Evolutionary conservation across 2,797 vertebrate genomes (phyloP), one percentile per base, ranked within the genome.

Genomic region (Ficedula albicollis): DNA sequence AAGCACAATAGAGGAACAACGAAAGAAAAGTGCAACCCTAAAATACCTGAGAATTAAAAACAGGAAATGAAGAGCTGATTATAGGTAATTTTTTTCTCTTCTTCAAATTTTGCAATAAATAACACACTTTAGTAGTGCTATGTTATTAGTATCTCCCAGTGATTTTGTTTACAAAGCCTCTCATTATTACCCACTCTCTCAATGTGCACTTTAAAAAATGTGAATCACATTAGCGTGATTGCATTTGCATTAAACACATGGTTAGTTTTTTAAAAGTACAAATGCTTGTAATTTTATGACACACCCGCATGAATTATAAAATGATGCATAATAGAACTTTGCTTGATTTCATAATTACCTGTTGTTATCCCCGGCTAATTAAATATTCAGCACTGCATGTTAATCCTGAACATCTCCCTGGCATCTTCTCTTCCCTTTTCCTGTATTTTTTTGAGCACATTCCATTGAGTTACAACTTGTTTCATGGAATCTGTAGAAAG

Each of bases 301-400:
- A 92, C 87, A 84, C 78, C 52, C 30, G 2, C 70, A 95, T 92
- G 84, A 95, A 96, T 96, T 91, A 88, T 95, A 95, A 95, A 86
- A 95, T 90, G 41, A 95, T 94, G 66, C 67, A 83, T 91, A 94
- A 95, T 90, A 92, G 75, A 92, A 86, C 21, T 90, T 79, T 49
- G 19, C 79, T 91, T 92, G 55, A 96, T 97, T 96, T 96, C 66
- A 74, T 95, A 96, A 95, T 94, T 86, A 94, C 82, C 67, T 96
- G 77, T 95, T 97, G 83, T 97, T 95, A 90, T 95, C 68, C 32
- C 14, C 20, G 59, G 34, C 10, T 95, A 95, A 95, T 96, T 95
- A 95, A 81, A 96, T 92, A 97, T 94, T 97, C 80, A 95, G 27
- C 49, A 63, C 30, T 64, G 59, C 26, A 10, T n/a, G 36, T 54